Base-by-base conservation (phyloP, 2,888 invertebrate species). In the Adelphocoris suturalis region DNA sequence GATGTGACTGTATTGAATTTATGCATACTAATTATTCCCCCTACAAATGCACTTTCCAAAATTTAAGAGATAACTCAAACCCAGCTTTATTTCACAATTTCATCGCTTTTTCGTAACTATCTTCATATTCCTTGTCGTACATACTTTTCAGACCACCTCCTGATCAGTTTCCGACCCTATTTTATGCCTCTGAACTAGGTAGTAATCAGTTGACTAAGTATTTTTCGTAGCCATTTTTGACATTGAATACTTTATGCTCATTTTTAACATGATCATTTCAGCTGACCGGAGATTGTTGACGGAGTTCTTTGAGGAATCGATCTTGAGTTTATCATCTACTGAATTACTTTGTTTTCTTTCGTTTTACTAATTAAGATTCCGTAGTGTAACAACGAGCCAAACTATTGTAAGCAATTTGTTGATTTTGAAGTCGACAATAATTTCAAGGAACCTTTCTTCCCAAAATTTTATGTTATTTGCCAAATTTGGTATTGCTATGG, bases 401-500 rank as follows among this genome's bases (percentile, higher is more conserved):
- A 47, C 37, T 48, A 80, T 46, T 47, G 48, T 47, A 47, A 47
- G 48, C 46, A 80, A 80, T 80, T 47, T 84, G 7, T 52, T 57
- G 7, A 47, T 84, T 84, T 89, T 57, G 75, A 82, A 84, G 82
- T 84, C 46, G 86, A 89, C 90, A 90, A 90, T 90, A 89, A 90
- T 57, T 89, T 90, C 46, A 86, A 86, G 57, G 78, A 89, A 86
- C 78, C 86, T 78, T 89, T 89, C 90, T 89, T 90, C 89, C 89
- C 80, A 86, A 78, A 52, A 75, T 55, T n/a, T 85, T 37, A 85
- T 37, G n/a, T 55, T 85, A 52, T 85, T 85, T 85, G 55, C 85
- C 80, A 80, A 80, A 80, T 80, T n/a, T n/a, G 47, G 46, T 46
- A 80, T n/a, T 47, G 48, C 14, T 68, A 68, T 68, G 68, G 23